Base-by-base conservation (phyloP, 92 coral and sea anemone species). In the Heliopora coerulea region DNA sequence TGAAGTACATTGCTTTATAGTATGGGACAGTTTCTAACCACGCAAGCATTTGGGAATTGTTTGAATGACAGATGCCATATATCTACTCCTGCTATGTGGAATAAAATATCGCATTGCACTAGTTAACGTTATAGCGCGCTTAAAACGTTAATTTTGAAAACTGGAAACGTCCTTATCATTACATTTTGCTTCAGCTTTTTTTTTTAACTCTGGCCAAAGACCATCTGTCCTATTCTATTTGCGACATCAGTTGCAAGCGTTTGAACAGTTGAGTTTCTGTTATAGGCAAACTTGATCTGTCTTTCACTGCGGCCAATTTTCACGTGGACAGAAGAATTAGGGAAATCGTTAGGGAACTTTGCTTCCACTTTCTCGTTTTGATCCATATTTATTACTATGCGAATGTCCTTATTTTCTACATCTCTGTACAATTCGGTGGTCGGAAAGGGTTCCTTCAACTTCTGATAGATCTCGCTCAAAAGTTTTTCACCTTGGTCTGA, bases 231-330 rank as follows among this genome's bases (percentile, higher is more conserved):
- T 37, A 46, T 6, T 8, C 7, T 46, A 46, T 8, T 15, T 15
- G 15, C 52, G 14, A 46, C 52, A 6, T 46, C 3, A 7, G 12
- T 46, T 2, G 52, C 52, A 46, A 46, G 15, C 12, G 52, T 46
- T 10, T 10, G 15, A 15, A 2, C 52, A n/a, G 12, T 46, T 2
- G n/a, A 46, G 12, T 3, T 8, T 8, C n/a, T 46, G n/a, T 8
- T 15, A 46, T 46, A 46, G 7, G 12, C 14, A 8, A 46, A 6
- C 10, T 46, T 46, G 2, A 46, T 15, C 65, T 30, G 48, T 54
- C 20, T 56, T 72, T 56, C 49, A 32, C 65, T 72, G 78, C 54
- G 49, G 25, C 58, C 19, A 23, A 32, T 21, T 56, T 33, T 64
- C 65, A 34, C 65, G 30, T 54, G 49, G 33, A 56, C 30, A 31